phyloP scores from a whole-genome alignment of 2,113 vertebrate species.

The Cricetomys ansorgei region DNA sequence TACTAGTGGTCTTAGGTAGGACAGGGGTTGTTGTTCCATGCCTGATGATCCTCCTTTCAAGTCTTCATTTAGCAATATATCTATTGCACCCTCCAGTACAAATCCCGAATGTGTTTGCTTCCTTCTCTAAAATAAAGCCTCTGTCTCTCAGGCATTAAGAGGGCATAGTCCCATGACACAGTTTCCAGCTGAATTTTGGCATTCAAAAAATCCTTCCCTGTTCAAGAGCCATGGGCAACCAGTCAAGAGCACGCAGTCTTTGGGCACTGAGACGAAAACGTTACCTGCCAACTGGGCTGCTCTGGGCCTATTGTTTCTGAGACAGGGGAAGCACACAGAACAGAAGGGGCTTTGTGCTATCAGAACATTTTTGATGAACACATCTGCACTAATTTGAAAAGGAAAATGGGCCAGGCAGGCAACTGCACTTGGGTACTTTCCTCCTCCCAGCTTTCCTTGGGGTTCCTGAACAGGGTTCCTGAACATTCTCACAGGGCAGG shows the following conservation, averaged over 20 bases:
- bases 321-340: background rate
- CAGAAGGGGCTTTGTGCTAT: constrained; percentile 64
- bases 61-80: constrained; percentile 45
- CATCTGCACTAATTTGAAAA: constrained; percentile 40
- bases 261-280: constrained; percentile 75
- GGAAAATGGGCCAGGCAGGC: background rate
- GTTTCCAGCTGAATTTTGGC: constrained; percentile 82
- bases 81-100: constrained; percentile 49
- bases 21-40: background rate
- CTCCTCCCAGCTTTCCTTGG: background rate
- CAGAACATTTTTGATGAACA: constrained; percentile 39
- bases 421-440: constrained; percentile 27
- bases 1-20: background rate
- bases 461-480: background rate
- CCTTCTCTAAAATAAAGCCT: constrained; percentile 70
- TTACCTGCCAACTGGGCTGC: constrained; percentile 75
- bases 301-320: constrained; percentile 56
- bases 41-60: constrained; percentile 47
- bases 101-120: constrained; percentile 66
- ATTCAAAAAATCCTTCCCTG: constrained; percentile 73
- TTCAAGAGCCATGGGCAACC: constrained; percentile 76
- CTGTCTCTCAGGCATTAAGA: constrained; percentile 72
- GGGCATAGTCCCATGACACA: constrained; percentile 80
- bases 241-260: constrained; percentile 75
- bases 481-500: background rate